A percentile compares a stretch with the other conserved stretches of the same genome.
phyloP scores from a whole-genome alignment of 2,113 vertebrate genomes.

The Agapornis roseicollis region DNA sequence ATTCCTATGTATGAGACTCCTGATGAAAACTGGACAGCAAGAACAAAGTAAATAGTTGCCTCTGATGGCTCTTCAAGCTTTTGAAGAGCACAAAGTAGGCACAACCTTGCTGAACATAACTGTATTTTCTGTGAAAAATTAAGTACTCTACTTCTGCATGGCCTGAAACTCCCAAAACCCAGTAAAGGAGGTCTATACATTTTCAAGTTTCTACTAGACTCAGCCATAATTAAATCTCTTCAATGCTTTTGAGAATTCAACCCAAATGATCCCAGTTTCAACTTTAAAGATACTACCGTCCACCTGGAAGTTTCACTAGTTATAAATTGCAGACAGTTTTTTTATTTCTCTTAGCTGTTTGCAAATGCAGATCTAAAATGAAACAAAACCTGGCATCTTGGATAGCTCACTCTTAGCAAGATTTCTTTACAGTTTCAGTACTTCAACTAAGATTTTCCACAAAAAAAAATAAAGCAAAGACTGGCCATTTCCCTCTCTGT shows the following conservation, averaged over 20 bases:
- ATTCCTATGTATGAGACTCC: background rate
- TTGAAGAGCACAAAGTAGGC: background rate
- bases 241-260: background rate
- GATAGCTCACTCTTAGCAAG: background rate
- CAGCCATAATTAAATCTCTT: background rate
- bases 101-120: background rate
- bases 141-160: background rate
- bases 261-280: background rate
- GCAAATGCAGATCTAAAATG: background rate
- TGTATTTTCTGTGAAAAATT: background rate
- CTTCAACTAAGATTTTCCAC: background rate
- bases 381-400: background rate
- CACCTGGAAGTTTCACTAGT: background rate
- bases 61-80: background rate
- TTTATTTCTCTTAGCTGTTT: background rate
- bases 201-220: background rate
- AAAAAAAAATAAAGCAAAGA: background rate
- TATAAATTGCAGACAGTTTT: background rate
- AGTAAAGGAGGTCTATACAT: accelerated
- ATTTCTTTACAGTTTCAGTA: background rate
- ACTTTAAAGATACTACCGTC: accelerated
- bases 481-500: background rate
- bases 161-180: background rate
- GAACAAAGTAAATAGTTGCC: background rate
- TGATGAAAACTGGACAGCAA: background rate